Percentiles rank a stretch among this genome's conserved stretches.
phyloP scores from a whole-genome alignment of 2,797 vertebrate genomes.

The Artibeus lituratus region DNA sequence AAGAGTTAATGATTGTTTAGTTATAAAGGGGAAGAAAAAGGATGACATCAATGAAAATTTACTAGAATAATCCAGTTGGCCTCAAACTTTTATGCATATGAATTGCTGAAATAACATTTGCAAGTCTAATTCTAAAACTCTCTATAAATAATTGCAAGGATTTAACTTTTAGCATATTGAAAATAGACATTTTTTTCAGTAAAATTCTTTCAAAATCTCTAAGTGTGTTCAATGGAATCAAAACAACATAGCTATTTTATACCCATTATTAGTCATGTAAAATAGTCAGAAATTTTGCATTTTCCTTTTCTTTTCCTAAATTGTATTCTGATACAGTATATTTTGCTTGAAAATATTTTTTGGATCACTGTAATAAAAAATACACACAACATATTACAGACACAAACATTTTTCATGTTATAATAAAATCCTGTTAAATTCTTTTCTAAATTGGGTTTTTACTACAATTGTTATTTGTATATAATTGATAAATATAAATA shows the following conservation, averaged over 20 bases:
- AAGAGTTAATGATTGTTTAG: background rate
- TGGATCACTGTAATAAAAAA: background rate
- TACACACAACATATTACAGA: background rate
- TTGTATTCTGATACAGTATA: background rate
- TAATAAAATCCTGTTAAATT: background rate
- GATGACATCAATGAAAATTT: background rate
- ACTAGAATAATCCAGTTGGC: background rate
- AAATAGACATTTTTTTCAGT: background rate
- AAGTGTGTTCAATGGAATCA: background rate
- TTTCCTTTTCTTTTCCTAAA: background rate
- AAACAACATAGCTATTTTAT: background rate
- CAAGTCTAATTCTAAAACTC: background rate
- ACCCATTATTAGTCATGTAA: background rate
- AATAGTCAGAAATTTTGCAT: background rate
- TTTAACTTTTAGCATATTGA: background rate
- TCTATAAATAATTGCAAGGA: background rate
- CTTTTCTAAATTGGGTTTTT: background rate
- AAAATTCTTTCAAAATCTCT: background rate
- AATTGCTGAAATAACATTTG: background rate
- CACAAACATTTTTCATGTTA: background rate
- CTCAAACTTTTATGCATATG: background rate
- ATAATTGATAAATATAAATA: background rate
- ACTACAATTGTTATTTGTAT: background rate
- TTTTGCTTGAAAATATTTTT: background rate
- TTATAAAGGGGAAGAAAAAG: background rate